Conservation (phyloP, 2,113 vertebrate genomes). For the Hystrix brachyura region DNA sequence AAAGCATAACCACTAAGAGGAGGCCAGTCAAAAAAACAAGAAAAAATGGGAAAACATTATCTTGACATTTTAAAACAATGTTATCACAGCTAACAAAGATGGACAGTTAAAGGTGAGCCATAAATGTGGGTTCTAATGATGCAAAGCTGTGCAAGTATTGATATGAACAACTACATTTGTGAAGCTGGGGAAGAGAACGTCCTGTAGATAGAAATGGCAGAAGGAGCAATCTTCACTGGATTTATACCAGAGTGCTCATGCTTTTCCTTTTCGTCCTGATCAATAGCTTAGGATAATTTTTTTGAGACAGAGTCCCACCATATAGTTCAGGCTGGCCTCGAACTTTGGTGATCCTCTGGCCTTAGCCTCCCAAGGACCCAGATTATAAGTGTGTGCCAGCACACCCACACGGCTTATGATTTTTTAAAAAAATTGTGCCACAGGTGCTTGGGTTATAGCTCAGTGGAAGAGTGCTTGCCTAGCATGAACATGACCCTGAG, state of each 20-base stretch:
- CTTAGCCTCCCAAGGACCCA: neutral
- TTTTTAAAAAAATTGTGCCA: neutral
- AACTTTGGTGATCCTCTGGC: neutral
- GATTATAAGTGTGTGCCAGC: neutral
- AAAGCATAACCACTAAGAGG: neutral
- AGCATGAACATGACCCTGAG: neutral
- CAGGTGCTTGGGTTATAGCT: neutral
- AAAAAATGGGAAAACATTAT: neutral
- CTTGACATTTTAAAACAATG: constrained; percentile 45
- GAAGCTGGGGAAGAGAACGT: neutral
- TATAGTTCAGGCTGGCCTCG: neutral
- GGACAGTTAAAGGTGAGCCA: constrained; percentile 17
- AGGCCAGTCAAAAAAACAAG: neutral
- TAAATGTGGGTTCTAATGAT: constrained; percentile 35
- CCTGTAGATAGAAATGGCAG: neutral
- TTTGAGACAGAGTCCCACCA: neutral
- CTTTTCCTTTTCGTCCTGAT: constrained; percentile 19
- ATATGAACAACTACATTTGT: constrained; percentile 49
- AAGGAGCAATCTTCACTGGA: neutral
- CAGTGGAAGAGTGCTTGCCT: neutral
- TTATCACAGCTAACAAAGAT: constrained; percentile 34
- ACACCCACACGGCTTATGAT: neutral
- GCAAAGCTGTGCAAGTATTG: neutral
- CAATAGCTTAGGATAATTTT: neutral
- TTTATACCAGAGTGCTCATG: neutral